Evolutionary conservation across 2,888 invertebrate species (phyloP).

Genomic region (Lasius platythorax): DNA sequence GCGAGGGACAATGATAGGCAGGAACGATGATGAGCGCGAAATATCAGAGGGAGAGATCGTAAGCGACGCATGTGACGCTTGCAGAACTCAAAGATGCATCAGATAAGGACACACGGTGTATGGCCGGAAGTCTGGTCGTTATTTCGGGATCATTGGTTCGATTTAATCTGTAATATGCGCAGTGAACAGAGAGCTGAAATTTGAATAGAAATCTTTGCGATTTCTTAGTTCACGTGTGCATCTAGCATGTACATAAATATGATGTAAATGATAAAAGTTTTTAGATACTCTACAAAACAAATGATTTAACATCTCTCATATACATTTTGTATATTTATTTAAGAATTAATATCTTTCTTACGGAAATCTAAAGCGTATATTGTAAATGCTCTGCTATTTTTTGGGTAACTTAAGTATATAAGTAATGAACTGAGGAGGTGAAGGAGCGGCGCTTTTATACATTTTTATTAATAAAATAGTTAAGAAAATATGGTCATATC

Average conservation of each 20-base stretch:
- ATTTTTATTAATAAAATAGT: not conserved
- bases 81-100: slow-evolving; percentile 45
- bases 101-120: not conserved
- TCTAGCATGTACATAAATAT: not conserved
- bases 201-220: not conserved
- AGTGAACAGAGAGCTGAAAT: not conserved
- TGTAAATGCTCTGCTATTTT: not conserved
- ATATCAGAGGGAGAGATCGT: slow-evolving; percentile 36
- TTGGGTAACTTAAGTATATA: not conserved
- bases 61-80: slow-evolving; percentile 39
- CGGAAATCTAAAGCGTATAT: not conserved
- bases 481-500: not conserved
- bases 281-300: not conserved
- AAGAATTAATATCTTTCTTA: not conserved
- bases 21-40: slow-evolving; percentile 40
- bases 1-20: slow-evolving; percentile 38
- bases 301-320: not conserved
- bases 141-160: slow-evolving; percentile 23
- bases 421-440: not conserved
- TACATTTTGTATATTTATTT: not conserved
- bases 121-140: slow-evolving; percentile 24
- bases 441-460: not conserved
- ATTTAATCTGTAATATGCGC: slow-evolving; percentile 13
- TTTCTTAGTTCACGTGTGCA: not conserved
- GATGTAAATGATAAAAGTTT: not conserved